Base-by-base conservation (phyloP, 2,888 invertebrate genomes). In the Eupeodes luniger region DNA sequence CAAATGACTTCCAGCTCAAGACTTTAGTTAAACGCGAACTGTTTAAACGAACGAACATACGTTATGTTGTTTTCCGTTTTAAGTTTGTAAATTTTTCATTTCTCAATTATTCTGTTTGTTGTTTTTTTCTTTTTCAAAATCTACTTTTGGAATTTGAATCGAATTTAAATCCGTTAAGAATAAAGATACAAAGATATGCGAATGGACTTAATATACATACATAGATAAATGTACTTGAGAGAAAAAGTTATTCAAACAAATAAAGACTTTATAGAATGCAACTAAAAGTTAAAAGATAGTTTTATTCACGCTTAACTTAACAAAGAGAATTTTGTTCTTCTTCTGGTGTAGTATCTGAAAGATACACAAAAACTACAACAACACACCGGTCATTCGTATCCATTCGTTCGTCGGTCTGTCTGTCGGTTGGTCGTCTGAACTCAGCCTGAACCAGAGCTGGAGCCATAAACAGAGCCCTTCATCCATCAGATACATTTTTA, bases 21-120 rank as follows among this genome's bases (percentile, higher is more conserved):
- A 80, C 86, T 89, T 89, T 86, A 89, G 89, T 89, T 86, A 81
- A 80, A 86, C 89, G 89, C 86, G 89, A 89, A 59, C 89, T 83
- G 86, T 83, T 86, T 83, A 74, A 86, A 80, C 89, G 89, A 89
- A 83, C 81, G 89, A 86, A 86, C 81, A 70, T 62, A 80, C 86
- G 85, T 85, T 86, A 80, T 80, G 82, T 77, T 86, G 77, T 83
- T 89, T 81, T 72, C 82, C 89, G 82, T 85, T 86, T 83, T 76
- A 69, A 55, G 80, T 89, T 86, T 62, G 74, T 51, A 44, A 59
- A 53, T 51, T 34, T 16, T 57, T 80, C 27, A n/a, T 19, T 53
- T 40, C 62, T 69, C 12, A 27, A 7, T 34, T 59, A 7, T 34
- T 59, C 34, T 14, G 9, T 59, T 14, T n/a, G 55, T 34, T 19